Conservation (phyloP, 2,888 invertebrate genomes). For the Melanotus villosus region DNA sequence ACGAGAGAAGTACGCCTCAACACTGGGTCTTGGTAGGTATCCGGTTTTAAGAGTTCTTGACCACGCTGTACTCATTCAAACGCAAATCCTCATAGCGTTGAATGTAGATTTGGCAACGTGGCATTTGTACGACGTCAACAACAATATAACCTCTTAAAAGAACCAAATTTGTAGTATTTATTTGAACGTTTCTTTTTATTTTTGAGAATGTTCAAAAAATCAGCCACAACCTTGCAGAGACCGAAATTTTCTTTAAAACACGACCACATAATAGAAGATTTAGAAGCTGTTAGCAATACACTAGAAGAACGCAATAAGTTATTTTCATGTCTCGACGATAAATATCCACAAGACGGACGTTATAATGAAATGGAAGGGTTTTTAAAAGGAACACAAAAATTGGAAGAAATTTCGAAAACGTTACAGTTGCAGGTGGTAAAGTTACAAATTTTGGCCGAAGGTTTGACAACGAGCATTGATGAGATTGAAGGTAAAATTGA, state of each 20-base stretch:
- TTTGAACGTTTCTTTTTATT: too few species aligned
- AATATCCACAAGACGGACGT: constrained; percentile 46
- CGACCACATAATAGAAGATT: constrained; percentile 52
- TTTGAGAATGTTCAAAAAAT: constrained; percentile 22
- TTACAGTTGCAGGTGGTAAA: constrained; percentile 42
- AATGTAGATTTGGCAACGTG: background rate
- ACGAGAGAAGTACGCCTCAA: too few species aligned
- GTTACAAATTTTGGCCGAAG: constrained; percentile 31
- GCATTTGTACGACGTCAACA: background rate
- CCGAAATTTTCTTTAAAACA: constrained; percentile 33
- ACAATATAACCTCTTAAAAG: background rate
- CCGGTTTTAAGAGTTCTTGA: too few species aligned
- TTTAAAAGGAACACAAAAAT: constrained; percentile 46
- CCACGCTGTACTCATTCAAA: too few species aligned
- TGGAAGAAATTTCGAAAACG: constrained; percentile 45
- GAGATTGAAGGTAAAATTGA: constrained; percentile 24
- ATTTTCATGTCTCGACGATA: constrained; percentile 49
- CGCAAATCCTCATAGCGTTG: too few species aligned
- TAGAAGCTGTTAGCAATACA: constrained; percentile 48
- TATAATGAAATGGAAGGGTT: constrained; percentile 50
- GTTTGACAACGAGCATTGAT: constrained; percentile 15
- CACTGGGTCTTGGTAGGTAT: too few species aligned
- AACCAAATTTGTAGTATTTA: background rate
- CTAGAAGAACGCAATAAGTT: constrained; percentile 45
- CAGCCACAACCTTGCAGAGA: background rate